Conservation (phyloP, 2,888 invertebrate genomes). For the Polietes domitor region DNA sequence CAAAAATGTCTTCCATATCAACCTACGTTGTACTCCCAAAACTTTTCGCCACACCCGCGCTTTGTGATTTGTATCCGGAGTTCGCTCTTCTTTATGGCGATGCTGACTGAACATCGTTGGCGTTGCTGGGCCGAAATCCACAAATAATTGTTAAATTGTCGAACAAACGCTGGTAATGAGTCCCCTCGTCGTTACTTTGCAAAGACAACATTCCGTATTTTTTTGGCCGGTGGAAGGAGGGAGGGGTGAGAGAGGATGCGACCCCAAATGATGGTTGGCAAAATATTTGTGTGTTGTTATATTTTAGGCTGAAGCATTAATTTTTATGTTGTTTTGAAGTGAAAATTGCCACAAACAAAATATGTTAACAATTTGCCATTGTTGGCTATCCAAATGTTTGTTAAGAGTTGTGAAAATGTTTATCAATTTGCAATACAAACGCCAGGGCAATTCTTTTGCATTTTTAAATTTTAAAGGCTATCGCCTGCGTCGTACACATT, state of each 20-base stretch:
- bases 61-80: background rate
- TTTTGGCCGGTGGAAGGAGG: background rate
- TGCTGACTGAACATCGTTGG: background rate
- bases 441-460: background rate
- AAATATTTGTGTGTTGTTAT: slow-evolving; percentile 14
- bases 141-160: slow-evolving; percentile 37
- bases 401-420: slow-evolving; percentile 2
- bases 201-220: background rate
- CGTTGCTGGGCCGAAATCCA: background rate
- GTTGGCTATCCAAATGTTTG: slow-evolving; percentile 3
- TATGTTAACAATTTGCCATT: slow-evolving; percentile 14
- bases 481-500: background rate
- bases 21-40: too few relatives aligned
- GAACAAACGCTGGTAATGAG: slow-evolving; percentile 31
- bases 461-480: slow-evolving; percentile 43
- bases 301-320: slow-evolving; percentile 27
- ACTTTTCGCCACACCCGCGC: background rate
- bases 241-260: background rate
- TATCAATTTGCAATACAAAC: slow-evolving; percentile 17
- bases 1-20: too few relatives aligned
- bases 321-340: slow-evolving; percentile 19
- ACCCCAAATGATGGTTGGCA: background rate
- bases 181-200: background rate
- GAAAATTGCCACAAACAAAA: slow-evolving; percentile 1
- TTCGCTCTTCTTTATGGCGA: background rate